Conservation (phyloP, 2,797 vertebrate species). For the Anabas testudineus region DNA sequence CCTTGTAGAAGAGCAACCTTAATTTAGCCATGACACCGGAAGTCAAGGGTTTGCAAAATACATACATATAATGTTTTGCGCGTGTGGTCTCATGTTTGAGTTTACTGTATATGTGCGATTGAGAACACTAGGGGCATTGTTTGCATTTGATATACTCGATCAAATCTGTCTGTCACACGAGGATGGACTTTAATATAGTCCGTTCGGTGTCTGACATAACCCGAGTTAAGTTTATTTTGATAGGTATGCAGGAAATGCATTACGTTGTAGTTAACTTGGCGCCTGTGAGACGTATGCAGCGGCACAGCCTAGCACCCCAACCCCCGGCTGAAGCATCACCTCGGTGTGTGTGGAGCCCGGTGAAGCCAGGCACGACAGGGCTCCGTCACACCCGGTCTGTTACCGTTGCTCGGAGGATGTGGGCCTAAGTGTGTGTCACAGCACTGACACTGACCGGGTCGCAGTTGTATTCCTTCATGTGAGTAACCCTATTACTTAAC, state of each 20-base stretch:
- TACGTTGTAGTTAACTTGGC: neutral
- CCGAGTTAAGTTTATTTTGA: conserved; percentile 30
- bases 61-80: rapidly evolving
- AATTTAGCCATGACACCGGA: conserved; percentile 14
- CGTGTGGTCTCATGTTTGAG: neutral
- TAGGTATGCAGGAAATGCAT: neutral
- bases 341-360: conserved; percentile 72
- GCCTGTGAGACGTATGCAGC: conserved; percentile 31
- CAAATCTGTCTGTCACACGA: neutral
- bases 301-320: conserved; percentile 78
- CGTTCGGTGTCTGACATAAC: neutral
- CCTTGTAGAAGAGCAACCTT: conserved; percentile 42
- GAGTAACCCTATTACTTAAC: conserved; percentile 68
- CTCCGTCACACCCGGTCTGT: conserved; percentile 50
- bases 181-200: neutral
- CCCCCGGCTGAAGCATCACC: conserved; percentile 68
- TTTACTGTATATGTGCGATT: neutral
- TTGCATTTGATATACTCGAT: rapidly evolving
- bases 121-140: neutral
- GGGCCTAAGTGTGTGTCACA: conserved; percentile 47
- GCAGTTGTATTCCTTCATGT: conserved; percentile 70
- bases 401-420: conserved; percentile 54
- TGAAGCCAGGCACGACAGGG: conserved; percentile 62
- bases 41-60: neutral
- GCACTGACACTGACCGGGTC: conserved; percentile 58